Evolutionary conservation across 1,140 invertebrate genomes (phyloP).

Genomic region (Limonius californicus): DNA sequence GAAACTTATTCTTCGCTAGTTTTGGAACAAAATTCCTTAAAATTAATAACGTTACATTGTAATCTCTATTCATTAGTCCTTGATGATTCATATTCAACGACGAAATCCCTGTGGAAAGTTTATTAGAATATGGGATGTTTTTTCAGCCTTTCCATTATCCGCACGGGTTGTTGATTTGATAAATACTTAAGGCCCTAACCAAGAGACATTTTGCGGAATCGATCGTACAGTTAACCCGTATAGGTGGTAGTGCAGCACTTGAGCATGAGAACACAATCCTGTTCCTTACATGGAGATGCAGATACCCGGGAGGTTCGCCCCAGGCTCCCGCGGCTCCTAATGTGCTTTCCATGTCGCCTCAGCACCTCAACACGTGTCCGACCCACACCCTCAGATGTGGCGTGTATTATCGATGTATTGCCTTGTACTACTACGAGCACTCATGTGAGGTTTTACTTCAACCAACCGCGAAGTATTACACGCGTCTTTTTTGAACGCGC

Average conservation of each 20-base stretch:
- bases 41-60: too few species aligned
- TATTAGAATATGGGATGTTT: too few species aligned
- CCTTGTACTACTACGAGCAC: conserved; percentile 40
- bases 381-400: conserved; percentile 24
- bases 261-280: conserved; percentile 31
- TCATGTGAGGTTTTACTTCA: conserved; percentile 38
- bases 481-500: conserved; percentile 22
- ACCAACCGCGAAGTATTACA: conserved; percentile 38
- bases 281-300: conserved; percentile 36
- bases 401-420: conserved; percentile 47
- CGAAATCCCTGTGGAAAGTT: too few species aligned
- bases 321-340: conserved; percentile 35
- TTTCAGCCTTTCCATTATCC: too few species aligned
- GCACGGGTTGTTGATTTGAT: too few species aligned
- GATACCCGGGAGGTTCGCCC: conserved; percentile 33
- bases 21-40: too few species aligned
- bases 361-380: conserved; percentile 45
- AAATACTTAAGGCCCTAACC: background rate
- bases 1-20: too few species aligned
- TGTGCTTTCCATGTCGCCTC: conserved; percentile 44
- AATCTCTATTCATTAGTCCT: too few species aligned
- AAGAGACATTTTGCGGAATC: background rate
- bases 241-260: conserved; percentile 20
- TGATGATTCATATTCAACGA: too few species aligned
- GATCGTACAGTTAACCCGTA: background rate